These are phyloP conservation scores for Zosterops japonicus DNA, from an alignment of 2,113 vertebrate genomes.

Conservation along the genomic window DNA sequence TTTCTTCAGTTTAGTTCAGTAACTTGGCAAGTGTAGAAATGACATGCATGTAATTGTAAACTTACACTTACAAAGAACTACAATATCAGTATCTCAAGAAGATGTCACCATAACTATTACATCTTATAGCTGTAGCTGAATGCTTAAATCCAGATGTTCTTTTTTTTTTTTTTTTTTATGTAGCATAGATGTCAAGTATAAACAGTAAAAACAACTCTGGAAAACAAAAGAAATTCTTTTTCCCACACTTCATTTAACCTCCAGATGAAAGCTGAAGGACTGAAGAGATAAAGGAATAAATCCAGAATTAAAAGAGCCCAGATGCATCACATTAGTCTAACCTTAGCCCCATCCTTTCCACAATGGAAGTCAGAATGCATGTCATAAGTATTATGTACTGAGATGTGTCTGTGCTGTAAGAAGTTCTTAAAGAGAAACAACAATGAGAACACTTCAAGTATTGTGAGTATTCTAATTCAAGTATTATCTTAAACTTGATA, in stretches of 20 bases:
- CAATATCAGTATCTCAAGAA: not conserved
- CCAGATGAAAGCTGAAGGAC: conserved; percentile 50
- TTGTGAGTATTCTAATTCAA: not conserved
- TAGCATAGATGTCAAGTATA: not conserved
- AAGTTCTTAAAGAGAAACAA: not conserved
- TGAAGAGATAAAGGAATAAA: conserved; percentile 46
- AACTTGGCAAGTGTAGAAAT: not conserved
- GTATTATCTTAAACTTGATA: conserved; percentile 8
- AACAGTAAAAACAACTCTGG: conserved; percentile 25
- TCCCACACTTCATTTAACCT: not conserved
- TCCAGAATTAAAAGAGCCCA: conserved; percentile 25
- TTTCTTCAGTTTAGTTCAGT: not conserved
- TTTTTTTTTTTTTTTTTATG: not conserved
- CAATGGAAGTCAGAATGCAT: not conserved
- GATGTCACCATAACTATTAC: not conserved
- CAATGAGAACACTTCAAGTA: not conserved
- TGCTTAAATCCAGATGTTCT: not conserved
- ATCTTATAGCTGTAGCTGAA: not conserved
- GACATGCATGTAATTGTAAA: not conserved
- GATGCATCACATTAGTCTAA: not conserved
- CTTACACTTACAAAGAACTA: not conserved
- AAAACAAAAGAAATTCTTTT: not conserved
- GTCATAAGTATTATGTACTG: not conserved
- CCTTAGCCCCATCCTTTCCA: not conserved
- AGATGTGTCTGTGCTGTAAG: not conserved